Evolutionary conservation across 2,113 vertebrate species (phyloP), one percentile per base, ranked within the genome.

Genomic region (Rhabdomys dilectus): DNA sequence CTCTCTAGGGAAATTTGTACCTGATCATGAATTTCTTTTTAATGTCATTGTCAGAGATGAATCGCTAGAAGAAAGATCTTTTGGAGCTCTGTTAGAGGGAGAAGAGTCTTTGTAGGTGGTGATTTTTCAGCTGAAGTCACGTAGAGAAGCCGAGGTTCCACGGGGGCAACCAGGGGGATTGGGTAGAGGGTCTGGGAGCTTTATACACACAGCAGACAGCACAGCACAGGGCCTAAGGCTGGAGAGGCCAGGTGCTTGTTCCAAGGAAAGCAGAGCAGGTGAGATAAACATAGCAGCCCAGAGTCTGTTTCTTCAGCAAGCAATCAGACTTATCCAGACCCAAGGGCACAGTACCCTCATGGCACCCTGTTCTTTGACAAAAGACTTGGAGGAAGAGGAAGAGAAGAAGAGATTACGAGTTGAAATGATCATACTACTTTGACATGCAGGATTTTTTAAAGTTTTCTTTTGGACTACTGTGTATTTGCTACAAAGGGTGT

Each of bases 191-290:
- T 34, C 6, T 6, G 7, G 12, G 45, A 53, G 64, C 64, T 81
- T 48, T 31, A 21, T 29, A 15, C 7, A 39, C 29, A 39, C 4
- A 22, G 5, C 39, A 70, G 0, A 1, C 11, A 56, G n/a, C 19
- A 3, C 1, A 5, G 3, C 34, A n/a, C 1, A 6, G 31, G n/a
- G 26, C 31, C 22, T 70, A 36, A 48, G 22, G 42, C 13, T n/a
- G 56, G 48, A 75, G 36, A 87, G 53, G 15, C 26, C 19, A 39
- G 12, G 3, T 12, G 29, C 16, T 13, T 48, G 29, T 8, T 66
- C 29, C 5, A 31, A 21, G 17, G 39, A 22, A 34, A 86, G 58
- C 7, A 53, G 13, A 88, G 64, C 13, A 88, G 64, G 12, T 6
- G 42, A 15, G 7, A 39, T 36, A 13, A 26, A 19, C 12, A 21